Conservation (phyloP, 1,140 invertebrate genomes). For the Drosophila tsacasi region DNA sequence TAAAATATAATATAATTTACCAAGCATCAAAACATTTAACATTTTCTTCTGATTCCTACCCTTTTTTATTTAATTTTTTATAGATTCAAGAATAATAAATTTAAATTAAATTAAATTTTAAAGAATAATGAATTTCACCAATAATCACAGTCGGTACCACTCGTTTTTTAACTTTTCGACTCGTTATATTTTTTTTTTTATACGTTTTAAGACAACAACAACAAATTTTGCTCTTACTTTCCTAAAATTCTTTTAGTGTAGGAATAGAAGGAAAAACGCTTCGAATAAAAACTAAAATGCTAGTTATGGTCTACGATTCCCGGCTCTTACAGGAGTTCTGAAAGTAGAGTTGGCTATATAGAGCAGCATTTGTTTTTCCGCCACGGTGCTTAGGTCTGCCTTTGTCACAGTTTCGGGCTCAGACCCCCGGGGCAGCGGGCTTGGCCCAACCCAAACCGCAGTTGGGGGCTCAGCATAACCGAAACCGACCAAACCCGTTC, state of each 20-base stretch:
- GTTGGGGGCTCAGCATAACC: conserved; percentile 9
- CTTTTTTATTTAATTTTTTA: background rate
- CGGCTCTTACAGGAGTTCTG: conserved; percentile 33
- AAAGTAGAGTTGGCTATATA: conserved; percentile 22
- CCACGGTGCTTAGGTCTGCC: conserved; percentile 2
- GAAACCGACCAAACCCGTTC: conserved; percentile 27
- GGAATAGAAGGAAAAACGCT: conserved; percentile 18
- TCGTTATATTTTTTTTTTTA: background rate
- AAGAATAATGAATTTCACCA: too few relatives aligned
- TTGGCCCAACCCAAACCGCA: conserved; percentile 28
- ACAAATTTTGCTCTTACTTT: background rate
- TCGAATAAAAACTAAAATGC: conserved; percentile 55
- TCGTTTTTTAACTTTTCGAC: too few relatives aligned
- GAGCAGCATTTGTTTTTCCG: conserved; percentile 38
- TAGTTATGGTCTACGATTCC: conserved; percentile 33
- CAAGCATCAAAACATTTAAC: too few relatives aligned
- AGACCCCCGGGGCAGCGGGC: background rate
- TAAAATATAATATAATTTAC: too few relatives aligned
- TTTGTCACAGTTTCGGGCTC: conserved; percentile 25
- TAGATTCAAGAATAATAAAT: background rate
- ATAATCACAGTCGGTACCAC: background rate
- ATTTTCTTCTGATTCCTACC: background rate
- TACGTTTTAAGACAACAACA: too few relatives aligned
- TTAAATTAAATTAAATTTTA: too few relatives aligned
- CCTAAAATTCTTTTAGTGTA: background rate